phyloP scores from a whole-genome alignment of 2,888 invertebrate genomes.

The Eristalis tenax region DNA sequence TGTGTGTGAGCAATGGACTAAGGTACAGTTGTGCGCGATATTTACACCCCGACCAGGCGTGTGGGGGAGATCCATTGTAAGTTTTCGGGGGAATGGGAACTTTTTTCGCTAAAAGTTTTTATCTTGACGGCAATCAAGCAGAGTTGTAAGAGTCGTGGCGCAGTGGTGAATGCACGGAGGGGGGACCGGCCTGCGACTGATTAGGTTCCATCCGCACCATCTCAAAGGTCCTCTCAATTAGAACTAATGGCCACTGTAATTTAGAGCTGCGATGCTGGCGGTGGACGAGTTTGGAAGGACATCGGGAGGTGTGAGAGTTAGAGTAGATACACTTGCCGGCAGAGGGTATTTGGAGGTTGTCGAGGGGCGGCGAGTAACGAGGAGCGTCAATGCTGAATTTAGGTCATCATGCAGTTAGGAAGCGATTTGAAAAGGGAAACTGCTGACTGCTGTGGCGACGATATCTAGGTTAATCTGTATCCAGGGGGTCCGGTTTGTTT shows the following conservation, averaged over 20 bases:
- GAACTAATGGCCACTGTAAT: slow-evolving; percentile 35
- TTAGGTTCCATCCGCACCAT: slow-evolving; percentile 6
- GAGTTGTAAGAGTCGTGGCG: neutral
- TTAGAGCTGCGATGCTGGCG: slow-evolving; percentile 13
- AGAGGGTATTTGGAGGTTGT: slow-evolving; percentile 50
- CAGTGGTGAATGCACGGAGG: neutral
- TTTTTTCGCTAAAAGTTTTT: slow-evolving; percentile 29
- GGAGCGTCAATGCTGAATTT: slow-evolving; percentile 35
- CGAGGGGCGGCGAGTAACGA: neutral
- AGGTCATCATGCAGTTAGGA: slow-evolving; percentile 58
- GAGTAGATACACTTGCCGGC: slow-evolving; percentile 1
- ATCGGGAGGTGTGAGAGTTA: neutral
- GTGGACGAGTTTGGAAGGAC: neutral
- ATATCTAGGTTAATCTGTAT: slow-evolving; percentile 52
- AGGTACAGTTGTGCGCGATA: slow-evolving; percentile 54
- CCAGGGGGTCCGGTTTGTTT: no score
- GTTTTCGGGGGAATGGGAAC: neutral
- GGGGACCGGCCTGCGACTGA: neutral
- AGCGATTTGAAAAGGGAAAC: slow-evolving; percentile 45
- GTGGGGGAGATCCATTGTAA: neutral
- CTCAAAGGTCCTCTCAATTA: slow-evolving; percentile 55
- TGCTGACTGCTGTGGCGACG: slow-evolving; percentile 15
- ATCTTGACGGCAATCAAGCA: slow-evolving; percentile 36
- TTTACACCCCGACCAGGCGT: slow-evolving; percentile 20
- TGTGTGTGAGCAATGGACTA: neutral